A percentile compares a stretch with the other conserved stretches of the same genome.
Evolutionary conservation across 2,888 invertebrate species (phyloP).

Genomic region (Dasypolia templi): DNA sequence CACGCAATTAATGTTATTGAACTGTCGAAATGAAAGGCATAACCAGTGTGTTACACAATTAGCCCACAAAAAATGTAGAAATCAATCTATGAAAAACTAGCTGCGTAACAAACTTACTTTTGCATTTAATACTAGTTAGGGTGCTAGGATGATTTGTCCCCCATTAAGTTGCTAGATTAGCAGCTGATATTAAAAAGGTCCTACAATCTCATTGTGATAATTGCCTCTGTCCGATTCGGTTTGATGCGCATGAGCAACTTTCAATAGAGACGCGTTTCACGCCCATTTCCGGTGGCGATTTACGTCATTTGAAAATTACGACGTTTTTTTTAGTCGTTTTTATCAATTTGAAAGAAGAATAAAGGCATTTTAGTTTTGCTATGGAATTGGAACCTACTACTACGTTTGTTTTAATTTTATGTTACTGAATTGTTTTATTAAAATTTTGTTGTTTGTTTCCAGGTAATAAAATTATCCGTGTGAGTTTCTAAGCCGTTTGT

Average conservation of each 20-base stretch:
- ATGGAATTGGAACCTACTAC: conserved; percentile 9
- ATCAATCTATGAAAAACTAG: no score
- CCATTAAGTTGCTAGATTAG: no score
- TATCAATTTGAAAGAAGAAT: conserved; percentile 31
- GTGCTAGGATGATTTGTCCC: no score
- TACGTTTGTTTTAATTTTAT: not conserved
- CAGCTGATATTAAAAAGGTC: no score
- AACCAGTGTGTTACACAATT: no score
- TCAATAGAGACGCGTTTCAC: conserved; percentile 69
- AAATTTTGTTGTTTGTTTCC: conserved; percentile 44
- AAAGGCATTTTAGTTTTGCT: conserved; percentile 8
- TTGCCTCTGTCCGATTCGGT: conserved; percentile 62
- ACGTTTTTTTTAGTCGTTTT: conserved; percentile 33
- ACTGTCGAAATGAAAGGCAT: no score
- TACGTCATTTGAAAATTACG: conserved; percentile 76
- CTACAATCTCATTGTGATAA: conserved; percentile 38
- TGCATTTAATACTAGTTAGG: no score
- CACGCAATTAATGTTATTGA: no score
- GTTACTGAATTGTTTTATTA: conserved; percentile 9
- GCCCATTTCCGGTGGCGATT: conserved; percentile 76
- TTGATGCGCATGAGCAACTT: conserved; percentile 77
- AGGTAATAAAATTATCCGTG: conserved; percentile 48
- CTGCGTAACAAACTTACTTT: no score
- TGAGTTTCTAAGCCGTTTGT: conserved; percentile 19
- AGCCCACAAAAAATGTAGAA: no score